Conservation (phyloP, 2,797 vertebrate genomes). For the Artibeus lituratus region DNA sequence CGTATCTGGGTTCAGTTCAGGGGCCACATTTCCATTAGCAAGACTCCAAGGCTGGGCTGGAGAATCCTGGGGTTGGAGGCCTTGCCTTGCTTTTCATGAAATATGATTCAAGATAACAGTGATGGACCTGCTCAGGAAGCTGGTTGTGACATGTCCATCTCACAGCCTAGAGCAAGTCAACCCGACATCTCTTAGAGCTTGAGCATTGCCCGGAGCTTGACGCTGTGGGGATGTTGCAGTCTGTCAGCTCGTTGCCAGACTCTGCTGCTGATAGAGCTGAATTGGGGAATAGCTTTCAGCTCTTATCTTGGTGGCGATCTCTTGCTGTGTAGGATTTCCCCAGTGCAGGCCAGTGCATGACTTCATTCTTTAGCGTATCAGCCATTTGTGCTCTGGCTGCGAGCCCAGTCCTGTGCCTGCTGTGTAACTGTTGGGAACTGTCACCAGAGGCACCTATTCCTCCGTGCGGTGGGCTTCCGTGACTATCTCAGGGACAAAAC, state of each 20-base stretch:
- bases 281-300: conserved; percentile 58
- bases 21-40: neutral
- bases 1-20: rapidly evolving
- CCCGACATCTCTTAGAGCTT: neutral
- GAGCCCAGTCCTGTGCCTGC: neutral
- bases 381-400: neutral
- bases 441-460: rapidly evolving
- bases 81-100: neutral
- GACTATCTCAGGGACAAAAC: neutral
- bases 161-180: neutral
- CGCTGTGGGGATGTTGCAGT: neutral
- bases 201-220: neutral
- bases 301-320: conserved; percentile 53
- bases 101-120: neutral
- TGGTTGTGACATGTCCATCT: neutral
- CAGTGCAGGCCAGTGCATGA: conserved; percentile 21
- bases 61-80: neutral
- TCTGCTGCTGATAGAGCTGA: conserved; percentile 54
- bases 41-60: neutral
- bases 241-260: neutral
- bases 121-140: neutral
- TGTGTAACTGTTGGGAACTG: neutral
- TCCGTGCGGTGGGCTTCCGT: rapidly evolving
- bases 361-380: conserved; percentile 35
- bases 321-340: conserved; percentile 57